phyloP scores from a whole-genome alignment of 2,797 vertebrate species.

The Spinus pinus region DNA sequence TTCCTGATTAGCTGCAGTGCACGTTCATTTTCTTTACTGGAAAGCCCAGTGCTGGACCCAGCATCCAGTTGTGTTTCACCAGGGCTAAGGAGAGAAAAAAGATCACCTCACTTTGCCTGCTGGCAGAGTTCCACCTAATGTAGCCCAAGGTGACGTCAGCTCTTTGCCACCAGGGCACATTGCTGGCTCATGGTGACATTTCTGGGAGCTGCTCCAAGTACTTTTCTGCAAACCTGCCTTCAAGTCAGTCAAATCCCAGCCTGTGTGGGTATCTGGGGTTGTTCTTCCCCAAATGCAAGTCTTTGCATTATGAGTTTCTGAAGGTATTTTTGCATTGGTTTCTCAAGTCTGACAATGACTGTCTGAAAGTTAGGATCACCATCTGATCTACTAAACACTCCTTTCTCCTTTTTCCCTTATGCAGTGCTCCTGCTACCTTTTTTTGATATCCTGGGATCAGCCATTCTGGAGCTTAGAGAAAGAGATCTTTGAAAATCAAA shows the following conservation, averaged over 20 bases:
- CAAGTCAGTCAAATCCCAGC: neutral
- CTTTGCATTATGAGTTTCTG: neutral
- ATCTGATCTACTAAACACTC: neutral
- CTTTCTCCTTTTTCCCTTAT: neutral
- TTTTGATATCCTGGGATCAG: neutral
- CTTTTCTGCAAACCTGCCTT: neutral
- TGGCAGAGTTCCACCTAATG: neutral
- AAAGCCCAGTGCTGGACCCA: neutral
- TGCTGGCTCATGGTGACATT: neutral
- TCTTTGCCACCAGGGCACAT: neutral
- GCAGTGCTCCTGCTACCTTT: neutral
- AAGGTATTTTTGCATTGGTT: neutral
- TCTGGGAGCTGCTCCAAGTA: too few relatives aligned
- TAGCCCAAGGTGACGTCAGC: neutral
- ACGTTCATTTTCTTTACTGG: neutral
- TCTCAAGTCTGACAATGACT: neutral
- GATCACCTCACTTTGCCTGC: neutral
- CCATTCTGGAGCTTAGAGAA: neutral
- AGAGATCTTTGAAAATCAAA: neutral
- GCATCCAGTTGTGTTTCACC: neutral
- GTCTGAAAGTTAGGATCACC: neutral
- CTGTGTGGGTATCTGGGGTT: neutral
- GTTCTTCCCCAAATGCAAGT: neutral
- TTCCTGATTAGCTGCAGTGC: neutral
- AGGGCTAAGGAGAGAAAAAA: neutral